These are phyloP conservation scores for Orthonyx spaldingii DNA, from an alignment of 2,113 vertebrate species.

Conservation along the genomic window DNA sequence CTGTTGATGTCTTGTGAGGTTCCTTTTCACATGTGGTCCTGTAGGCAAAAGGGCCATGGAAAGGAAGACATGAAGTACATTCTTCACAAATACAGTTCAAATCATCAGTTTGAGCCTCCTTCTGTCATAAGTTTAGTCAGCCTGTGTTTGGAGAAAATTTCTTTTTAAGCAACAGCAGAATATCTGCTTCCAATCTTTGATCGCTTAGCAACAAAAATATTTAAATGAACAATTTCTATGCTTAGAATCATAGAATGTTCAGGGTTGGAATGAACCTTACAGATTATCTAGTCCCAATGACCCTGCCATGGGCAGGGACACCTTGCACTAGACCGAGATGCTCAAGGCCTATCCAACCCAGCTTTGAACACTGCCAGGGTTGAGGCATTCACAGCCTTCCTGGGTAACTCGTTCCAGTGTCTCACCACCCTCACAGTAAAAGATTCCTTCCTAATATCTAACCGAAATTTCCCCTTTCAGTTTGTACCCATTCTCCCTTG, in stretches of 20 bases:
- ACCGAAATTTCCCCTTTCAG: background rate
- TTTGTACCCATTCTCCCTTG: background rate
- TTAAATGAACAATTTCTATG: background rate
- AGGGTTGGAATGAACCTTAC: background rate
- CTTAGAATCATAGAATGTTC: background rate
- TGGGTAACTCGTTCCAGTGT: background rate
- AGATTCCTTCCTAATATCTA: background rate
- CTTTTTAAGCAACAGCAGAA: background rate
- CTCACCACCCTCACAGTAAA: background rate
- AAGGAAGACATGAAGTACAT: background rate
- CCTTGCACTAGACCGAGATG: background rate
- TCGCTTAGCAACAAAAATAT: background rate
- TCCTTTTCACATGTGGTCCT: background rate
- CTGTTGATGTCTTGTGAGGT: background rate
- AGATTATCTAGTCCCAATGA: background rate
- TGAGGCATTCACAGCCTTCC: background rate
- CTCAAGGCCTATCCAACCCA: background rate
- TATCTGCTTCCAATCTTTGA: background rate
- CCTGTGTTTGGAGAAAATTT: background rate
- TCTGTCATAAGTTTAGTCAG: background rate
- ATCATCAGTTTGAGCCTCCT: background rate
- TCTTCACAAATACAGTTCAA: background rate
- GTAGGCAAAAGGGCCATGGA: background rate
- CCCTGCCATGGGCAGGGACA: background rate
- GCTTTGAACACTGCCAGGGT: background rate